Base-by-base conservation (phyloP, 2,113 vertebrate species). In the Gambusia affinis region DNA sequence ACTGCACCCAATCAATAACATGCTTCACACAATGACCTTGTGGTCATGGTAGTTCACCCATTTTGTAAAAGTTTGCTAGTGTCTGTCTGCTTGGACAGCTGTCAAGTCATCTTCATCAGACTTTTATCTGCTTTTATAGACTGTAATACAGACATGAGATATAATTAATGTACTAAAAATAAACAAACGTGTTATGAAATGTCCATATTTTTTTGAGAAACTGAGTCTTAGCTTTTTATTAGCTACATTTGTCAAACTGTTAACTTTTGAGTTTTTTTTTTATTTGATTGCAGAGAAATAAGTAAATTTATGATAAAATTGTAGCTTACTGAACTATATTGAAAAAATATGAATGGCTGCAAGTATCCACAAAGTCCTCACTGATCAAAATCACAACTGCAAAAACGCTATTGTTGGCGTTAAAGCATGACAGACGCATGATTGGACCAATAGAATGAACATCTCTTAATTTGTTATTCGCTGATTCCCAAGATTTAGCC, bases 391-490 rank as follows among this genome's bases (percentile, higher is more conserved):
- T 24, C 8, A 57, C n/a, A 57, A 57, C 44, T 17, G 44, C 44
- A 47, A 17, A 47, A 47, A 19, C 44, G 19, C 44, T 75, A 81
- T 78, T 74, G 64, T 33, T 57, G 2, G 61, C 57, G 10, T 72
- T 28, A 39, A 35, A 7, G 2, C 11, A 15, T 62, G 85, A 93
- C 22, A 22, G 89, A 88, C 85, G 33, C 1, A 0, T 4, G 2
- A 0, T n/a, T 22, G 0, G 64, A 8, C 93, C 91, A 93, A 91
- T 92, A 28, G 51, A 17, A 42, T 3, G 5, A 2, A 2, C 3
- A 19, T 1, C n/a, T 83, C 54, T 37, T 75, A 67, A 78, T 80
- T 80, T 76, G 73, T 85, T 75, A 83, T 37, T 61, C 0, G 22
- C 67, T 67, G 70, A 77, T 74, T 19, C 35, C 57, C 3, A 17